Base-by-base conservation (phyloP, 2,797 vertebrate species). In the Moxostoma hubbsi region DNA sequence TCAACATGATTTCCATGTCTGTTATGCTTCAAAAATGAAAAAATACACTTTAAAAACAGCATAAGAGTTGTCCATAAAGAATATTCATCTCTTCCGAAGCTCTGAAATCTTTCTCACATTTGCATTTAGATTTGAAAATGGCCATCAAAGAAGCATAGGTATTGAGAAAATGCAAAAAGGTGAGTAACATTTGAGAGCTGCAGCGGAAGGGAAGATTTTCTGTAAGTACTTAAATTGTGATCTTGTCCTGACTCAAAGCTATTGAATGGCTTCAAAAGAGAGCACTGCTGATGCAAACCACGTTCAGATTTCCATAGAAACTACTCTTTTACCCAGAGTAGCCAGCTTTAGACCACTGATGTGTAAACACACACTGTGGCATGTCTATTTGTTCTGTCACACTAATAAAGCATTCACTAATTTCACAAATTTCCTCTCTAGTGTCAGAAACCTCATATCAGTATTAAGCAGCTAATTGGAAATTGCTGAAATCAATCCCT, bases 401-500 rank as follows among this genome's bases (percentile, higher is more conserved):
- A 54, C 13, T 67, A 51, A 51, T 61, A 46, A 74, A 75, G 36
- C 64, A 47, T 53, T 73, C 6, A 8, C 62, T 79, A 73, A 79
- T 79, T 73, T 79, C 62, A 65, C 62, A 79, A 53, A 45, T 66
- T 81, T 63, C 50, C 24, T 65, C 12, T 76, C 81, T 85, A 6
- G 75, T 77, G 46, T 74, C 57, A 68, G 68, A 82, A 84, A 81
- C 76, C 71, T 45, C 71, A 80, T 77, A 66, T 50, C 5, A 5
- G 11, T 12, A 9, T 80, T 82, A 85, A 86, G 79, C 81, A 81
- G 81, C 55, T 15, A 61, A 81, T 72, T 73, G 66, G 46, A 74
- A 73, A 71, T 81, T 65, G 83, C 79, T 84, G 75, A 87, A 89
- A 80, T 82, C 74, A 79, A 79, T 86, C 80, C 68, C 51, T 81